These are phyloP conservation scores for Clarias batrachus DNA, from an alignment of 2,113 vertebrate genomes.

Conservation along the genomic window DNA sequence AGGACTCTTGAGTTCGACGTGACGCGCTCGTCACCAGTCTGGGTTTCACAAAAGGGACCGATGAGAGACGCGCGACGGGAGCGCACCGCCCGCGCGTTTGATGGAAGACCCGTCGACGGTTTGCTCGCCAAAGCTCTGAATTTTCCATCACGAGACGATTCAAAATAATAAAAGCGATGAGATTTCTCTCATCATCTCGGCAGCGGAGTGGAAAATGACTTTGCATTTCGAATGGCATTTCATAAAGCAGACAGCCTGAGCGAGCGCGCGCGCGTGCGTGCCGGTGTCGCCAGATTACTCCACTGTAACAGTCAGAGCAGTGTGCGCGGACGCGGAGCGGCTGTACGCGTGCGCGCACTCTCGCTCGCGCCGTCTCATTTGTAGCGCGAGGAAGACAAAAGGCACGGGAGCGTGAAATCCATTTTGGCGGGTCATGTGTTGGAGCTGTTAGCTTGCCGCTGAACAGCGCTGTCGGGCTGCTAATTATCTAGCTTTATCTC, in stretches of 20 bases:
- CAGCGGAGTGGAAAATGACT: slow-evolving; percentile 63
- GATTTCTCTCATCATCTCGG: slow-evolving; percentile 56
- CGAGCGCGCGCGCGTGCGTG: neutral
- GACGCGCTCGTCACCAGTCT: neutral
- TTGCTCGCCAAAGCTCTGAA: slow-evolving; percentile 50
- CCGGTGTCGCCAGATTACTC: slow-evolving; percentile 49
- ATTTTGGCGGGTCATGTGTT: slow-evolving; percentile 55
- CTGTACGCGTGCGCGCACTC: neutral
- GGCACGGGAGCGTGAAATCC: slow-evolving; percentile 60
- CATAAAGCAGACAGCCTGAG: slow-evolving; percentile 54
- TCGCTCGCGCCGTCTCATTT: slow-evolving; percentile 1
- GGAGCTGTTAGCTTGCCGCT: slow-evolving; percentile 52
- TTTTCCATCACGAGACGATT: slow-evolving; percentile 61
- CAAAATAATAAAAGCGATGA: slow-evolving; percentile 63
- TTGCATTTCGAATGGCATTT: slow-evolving; percentile 56
- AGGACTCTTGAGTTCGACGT: neutral
- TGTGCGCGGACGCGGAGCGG: neutral
- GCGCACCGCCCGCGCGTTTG: slow-evolving; percentile 47
- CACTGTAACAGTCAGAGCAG: slow-evolving; percentile 38
- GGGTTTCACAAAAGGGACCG: neutral
- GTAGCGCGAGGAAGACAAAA: slow-evolving; percentile 44
- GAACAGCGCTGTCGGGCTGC: slow-evolving; percentile 59
- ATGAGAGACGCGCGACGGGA: slow-evolving; percentile 21
- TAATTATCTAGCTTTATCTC: slow-evolving; percentile 71
- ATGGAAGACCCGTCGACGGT: slow-evolving; percentile 5